These are phyloP conservation scores for Oxystoma pomonae DNA, from an alignment of 2,888 invertebrate species.

Conservation along the genomic window DNA sequence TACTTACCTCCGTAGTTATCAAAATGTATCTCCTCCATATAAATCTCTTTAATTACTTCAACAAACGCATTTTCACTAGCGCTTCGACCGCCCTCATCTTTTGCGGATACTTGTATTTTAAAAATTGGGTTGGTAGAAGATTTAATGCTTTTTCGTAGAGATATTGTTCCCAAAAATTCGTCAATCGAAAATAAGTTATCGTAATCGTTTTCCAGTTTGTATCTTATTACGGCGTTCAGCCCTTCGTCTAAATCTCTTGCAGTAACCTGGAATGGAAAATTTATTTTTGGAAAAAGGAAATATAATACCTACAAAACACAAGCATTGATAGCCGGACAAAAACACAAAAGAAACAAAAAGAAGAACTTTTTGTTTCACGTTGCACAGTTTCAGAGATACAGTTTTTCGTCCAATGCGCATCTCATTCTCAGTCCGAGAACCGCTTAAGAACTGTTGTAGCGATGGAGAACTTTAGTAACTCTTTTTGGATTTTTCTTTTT, in stretches of 20 bases:
- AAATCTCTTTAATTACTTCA: constrained; percentile 72
- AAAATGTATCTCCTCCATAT: constrained; percentile 70
- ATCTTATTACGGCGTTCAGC: constrained; percentile 80
- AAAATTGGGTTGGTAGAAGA: constrained; percentile 64
- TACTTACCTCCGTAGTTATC: constrained; percentile 65
- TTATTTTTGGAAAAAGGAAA: too few species aligned
- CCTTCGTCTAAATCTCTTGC: constrained; percentile 85
- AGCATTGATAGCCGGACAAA: too few species aligned
- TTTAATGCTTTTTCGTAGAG: constrained; percentile 62
- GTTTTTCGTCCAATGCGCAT: too few species aligned
- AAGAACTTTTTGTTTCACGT: too few species aligned
- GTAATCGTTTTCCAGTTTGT: constrained; percentile 72
- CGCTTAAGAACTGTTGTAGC: too few species aligned
- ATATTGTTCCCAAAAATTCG: constrained; percentile 70
- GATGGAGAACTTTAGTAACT: too few species aligned
- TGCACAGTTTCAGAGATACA: too few species aligned
- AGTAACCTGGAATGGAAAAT: constrained; percentile 37
- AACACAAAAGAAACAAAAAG: too few species aligned
- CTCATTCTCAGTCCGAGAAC: too few species aligned
- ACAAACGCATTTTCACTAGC: constrained; percentile 73
- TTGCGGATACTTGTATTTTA: constrained; percentile 71
- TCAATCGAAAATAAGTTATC: constrained; percentile 79
- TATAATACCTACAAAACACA: too few species aligned
- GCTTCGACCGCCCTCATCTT: constrained; percentile 73
- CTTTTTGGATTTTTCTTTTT: too few species aligned